phyloP scores from a whole-genome alignment of 2,113 vertebrate genomes.

The Ondatra zibethicus region DNA sequence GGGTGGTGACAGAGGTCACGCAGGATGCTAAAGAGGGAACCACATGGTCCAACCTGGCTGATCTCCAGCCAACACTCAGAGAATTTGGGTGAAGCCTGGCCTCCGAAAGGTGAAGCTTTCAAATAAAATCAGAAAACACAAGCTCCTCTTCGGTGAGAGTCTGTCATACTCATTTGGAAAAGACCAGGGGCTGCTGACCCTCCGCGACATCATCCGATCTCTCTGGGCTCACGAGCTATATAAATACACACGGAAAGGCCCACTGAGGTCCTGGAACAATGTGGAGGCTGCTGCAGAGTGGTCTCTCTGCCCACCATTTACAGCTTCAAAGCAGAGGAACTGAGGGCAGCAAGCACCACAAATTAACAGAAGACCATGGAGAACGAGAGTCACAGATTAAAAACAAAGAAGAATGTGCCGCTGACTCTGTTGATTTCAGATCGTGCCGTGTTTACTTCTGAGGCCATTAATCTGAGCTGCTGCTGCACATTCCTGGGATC shows the following conservation, averaged over 20 bases:
- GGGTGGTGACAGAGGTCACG: slow-evolving; percentile 63
- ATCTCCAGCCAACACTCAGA: slow-evolving; percentile 4
- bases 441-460: background rate
- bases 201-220: background rate
- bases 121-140: slow-evolving; percentile 37
- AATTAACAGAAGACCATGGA: slow-evolving; percentile 43
- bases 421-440: slow-evolving; percentile 47
- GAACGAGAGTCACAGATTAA: background rate
- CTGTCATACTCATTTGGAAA: background rate
- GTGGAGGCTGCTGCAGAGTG: background rate
- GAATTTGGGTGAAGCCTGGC: background rate
- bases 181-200: background rate
- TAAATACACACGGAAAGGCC: background rate
- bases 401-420: background rate
- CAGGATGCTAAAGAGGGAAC: background rate
- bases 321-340: slow-evolving; percentile 34
- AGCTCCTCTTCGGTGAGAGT: slow-evolving; percentile 3
- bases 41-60: background rate
- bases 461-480: background rate
- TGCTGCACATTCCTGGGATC: background rate
- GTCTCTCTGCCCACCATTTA: background rate
- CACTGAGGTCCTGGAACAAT: slow-evolving; percentile 19
- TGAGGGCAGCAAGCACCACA: background rate
- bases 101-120: slow-evolving; percentile 4
- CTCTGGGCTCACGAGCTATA: slow-evolving; percentile 42